A percentile compares a stretch with the other conserved stretches of the same genome.
Evolutionary conservation across 2,113 vertebrate genomes (phyloP).

Genomic region (Zosterops pallidus): DNA sequence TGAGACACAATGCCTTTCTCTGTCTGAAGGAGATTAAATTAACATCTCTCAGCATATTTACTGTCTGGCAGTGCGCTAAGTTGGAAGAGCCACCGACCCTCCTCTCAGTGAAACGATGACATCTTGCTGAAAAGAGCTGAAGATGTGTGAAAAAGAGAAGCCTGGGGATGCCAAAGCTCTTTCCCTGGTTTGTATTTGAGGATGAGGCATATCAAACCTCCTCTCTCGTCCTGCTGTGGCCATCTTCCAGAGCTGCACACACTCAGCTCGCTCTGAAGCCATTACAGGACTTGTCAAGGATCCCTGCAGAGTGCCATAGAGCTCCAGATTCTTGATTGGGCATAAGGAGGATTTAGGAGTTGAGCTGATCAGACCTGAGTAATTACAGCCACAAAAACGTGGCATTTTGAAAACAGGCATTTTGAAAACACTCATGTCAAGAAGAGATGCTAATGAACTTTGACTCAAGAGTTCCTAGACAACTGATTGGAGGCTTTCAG

Average conservation of each 20-base stretch:
- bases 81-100: rapidly evolving
- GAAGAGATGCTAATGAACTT: not conserved
- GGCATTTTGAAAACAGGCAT: not conserved
- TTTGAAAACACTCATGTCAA: not conserved
- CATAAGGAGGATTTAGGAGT: not conserved
- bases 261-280: not conserved
- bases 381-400: not conserved
- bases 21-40: not conserved
- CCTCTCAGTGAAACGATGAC: not conserved
- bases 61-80: not conserved
- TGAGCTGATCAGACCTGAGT: not conserved
- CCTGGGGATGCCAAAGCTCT: not conserved
- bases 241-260: not conserved
- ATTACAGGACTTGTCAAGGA: not conserved
- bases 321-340: not conserved
- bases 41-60: not conserved
- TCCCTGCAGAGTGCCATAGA: not conserved
- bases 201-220: not conserved
- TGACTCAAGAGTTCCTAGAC: not conserved
- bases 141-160: not conserved
- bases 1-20: not conserved
- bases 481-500: not conserved
- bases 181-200: not conserved
- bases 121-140: not conserved
- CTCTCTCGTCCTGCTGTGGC: not conserved